phyloP scores from a whole-genome alignment of 2,113 vertebrate genomes.

The Callospermophilus lateralis region DNA sequence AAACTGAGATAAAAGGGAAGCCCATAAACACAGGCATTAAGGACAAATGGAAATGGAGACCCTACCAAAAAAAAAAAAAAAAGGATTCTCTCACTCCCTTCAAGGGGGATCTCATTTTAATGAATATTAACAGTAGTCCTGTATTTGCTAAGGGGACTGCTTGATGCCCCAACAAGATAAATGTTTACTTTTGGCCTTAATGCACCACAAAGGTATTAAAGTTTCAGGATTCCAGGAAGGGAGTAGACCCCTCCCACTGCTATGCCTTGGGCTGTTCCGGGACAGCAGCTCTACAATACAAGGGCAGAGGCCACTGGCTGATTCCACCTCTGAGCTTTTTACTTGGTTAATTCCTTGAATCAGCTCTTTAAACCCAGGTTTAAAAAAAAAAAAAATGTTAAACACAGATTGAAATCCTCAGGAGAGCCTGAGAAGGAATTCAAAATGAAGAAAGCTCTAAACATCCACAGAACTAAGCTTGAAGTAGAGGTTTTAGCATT shows the following conservation, averaged over 20 bases:
- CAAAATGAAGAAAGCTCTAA: not conserved
- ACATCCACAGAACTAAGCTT: not conserved
- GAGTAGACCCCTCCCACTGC: not conserved
- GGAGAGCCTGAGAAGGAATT: not conserved
- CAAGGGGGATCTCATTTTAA: not conserved
- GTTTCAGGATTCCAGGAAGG: slow-evolving; percentile 71
- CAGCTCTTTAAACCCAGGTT: not conserved
- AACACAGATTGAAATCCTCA: not conserved
- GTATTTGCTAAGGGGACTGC: slow-evolving; percentile 52
- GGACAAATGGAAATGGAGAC: not conserved
- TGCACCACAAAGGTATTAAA: slow-evolving; percentile 67
- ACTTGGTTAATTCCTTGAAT: not conserved
- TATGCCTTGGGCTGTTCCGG: not conserved
- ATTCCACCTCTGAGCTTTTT: slow-evolving; percentile 31
- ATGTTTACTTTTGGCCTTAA: slow-evolving; percentile 68
- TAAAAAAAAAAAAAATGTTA: not conserved
- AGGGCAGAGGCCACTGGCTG: not conserved
- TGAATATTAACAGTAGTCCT: slow-evolving; percentile 50
- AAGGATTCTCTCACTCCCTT: not conserved
- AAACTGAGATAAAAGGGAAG: not conserved
- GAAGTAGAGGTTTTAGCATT: not conserved
- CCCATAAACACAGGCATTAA: not conserved
- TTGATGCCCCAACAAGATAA: slow-evolving; percentile 50
- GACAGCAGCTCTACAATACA: not conserved
- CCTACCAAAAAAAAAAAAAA: not conserved